phyloP scores from a whole-genome alignment of 2,888 invertebrate genomes.

The Oasisia sp. region DNA sequence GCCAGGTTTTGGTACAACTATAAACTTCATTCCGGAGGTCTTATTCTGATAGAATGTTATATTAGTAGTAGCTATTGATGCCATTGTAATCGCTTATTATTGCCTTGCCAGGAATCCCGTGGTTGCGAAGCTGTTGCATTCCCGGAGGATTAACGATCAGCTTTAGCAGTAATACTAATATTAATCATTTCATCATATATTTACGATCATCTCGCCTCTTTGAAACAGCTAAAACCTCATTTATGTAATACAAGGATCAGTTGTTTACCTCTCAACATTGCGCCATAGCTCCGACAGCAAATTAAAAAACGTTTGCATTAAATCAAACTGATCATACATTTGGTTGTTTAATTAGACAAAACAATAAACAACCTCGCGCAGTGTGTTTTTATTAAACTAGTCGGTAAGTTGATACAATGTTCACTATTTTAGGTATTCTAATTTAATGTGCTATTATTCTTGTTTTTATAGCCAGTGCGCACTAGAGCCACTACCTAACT shows the following conservation, averaged over 20 bases:
- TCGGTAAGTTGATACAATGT: background rate
- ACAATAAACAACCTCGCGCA: no score
- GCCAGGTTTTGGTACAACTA: no score
- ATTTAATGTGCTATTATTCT: background rate
- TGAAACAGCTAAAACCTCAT: no score
- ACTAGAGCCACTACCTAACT: background rate
- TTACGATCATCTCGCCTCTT: background rate
- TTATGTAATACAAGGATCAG: background rate
- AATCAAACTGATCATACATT: background rate
- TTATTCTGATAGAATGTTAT: no score
- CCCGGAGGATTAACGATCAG: background rate
- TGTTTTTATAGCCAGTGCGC: background rate
- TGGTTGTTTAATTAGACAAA: background rate
- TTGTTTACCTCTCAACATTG: background rate
- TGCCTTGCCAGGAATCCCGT: no score
- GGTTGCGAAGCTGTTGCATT: background rate
- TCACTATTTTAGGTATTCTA: background rate
- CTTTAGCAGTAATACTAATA: background rate
- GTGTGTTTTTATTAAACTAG: background rate
- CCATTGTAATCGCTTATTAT: no score
- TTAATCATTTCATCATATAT: background rate
- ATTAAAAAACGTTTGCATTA: background rate
- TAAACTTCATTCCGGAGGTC: no score
- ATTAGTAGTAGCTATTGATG: no score
- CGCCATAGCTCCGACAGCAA: background rate